These are phyloP conservation scores for Entomobrya proxima DNA, from an alignment of 2,888 invertebrate species.

Conservation along the genomic window DNA sequence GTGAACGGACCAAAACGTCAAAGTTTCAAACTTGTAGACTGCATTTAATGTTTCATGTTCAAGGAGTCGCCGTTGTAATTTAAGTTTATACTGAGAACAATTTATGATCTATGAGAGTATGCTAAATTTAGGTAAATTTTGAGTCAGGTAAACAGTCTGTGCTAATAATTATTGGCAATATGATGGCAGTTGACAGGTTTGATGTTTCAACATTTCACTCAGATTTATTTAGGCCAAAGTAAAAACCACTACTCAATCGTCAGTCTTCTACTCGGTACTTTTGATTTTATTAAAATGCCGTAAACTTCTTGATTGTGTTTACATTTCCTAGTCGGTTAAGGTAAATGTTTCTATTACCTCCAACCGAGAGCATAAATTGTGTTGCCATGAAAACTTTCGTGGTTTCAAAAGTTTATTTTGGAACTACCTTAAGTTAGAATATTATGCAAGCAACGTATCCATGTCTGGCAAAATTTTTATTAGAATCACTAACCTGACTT, in stretches of 20 bases:
- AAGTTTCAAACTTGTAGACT: background rate
- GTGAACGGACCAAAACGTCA: background rate
- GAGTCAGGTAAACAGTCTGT: constrained; percentile 38
- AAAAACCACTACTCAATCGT: background rate
- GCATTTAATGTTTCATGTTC: constrained; percentile 1
- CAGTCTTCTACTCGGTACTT: background rate
- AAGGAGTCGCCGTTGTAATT: constrained; percentile 10
- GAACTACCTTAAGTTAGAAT: background rate
- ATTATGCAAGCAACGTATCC: background rate
- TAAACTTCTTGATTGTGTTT: constrained; percentile 12
- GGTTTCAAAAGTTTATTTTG: background rate
- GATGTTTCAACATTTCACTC: constrained; percentile 1
- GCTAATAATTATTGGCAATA: constrained; percentile 42
- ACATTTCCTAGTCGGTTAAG: constrained; percentile 10
- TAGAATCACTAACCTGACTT: constrained; percentile 73
- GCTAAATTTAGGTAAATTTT: background rate
- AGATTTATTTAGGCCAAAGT: constrained; percentile 10
- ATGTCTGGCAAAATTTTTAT: background rate
- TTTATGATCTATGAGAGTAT: background rate
- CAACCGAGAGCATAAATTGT: constrained; percentile 17
- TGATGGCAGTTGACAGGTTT: constrained; percentile 42
- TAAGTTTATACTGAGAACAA: background rate
- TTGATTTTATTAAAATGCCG: background rate
- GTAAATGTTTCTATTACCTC: constrained; percentile 61
- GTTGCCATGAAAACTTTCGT: background rate